Percentiles rank a stretch among this genome's conserved stretches.
phyloP scores from a whole-genome alignment of 2,888 invertebrate species.

The Nebria salina region DNA sequence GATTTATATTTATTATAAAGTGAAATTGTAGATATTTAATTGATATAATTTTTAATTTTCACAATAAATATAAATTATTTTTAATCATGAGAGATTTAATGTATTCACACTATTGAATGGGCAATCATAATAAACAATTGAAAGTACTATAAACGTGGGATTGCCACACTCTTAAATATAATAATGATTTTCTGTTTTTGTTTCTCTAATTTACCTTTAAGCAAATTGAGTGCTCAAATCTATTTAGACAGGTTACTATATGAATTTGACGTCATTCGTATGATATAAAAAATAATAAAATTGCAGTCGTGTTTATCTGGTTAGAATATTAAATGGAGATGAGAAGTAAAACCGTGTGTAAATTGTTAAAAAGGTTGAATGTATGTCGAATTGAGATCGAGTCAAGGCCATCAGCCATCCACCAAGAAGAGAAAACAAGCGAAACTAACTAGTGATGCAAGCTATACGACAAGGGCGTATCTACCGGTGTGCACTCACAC shows the following conservation, averaged over 20 bases:
- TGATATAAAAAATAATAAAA: background rate
- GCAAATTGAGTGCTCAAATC: background rate
- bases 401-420: background rate
- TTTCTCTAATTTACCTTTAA: no score
- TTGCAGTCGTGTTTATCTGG: background rate
- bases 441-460: background rate
- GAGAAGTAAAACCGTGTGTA: background rate
- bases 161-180: background rate
- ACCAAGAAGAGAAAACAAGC: background rate
- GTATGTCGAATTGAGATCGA: conserved; percentile 1
- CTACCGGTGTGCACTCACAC: background rate
- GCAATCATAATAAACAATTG: background rate
- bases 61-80: no score
- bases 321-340: background rate
- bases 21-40: no score
- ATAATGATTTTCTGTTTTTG: no score
- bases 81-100: background rate
- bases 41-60: no score
- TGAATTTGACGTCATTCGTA: background rate
- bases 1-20: no score
- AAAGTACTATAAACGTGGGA: background rate
- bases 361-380: background rate
- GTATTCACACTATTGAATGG: background rate
- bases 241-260: background rate
- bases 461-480: background rate